Evolutionary conservation across 1,140 invertebrate species (phyloP).

Genomic region (Drosophila obscura): DNA sequence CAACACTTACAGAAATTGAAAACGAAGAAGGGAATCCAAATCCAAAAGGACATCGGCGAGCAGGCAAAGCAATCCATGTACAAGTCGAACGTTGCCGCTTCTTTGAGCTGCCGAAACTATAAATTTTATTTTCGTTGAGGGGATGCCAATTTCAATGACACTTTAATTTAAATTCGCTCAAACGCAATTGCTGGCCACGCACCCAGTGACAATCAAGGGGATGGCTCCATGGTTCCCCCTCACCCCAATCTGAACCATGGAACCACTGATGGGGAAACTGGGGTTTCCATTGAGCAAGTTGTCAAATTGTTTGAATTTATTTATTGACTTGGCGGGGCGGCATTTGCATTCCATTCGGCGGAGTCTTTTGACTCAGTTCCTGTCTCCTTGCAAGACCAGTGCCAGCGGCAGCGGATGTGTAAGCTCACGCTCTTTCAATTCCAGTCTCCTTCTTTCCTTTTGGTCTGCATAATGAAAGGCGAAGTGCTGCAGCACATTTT

Average conservation of each 20-base stretch:
- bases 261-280: constrained; percentile 32
- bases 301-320: constrained; percentile 83
- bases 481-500: constrained; percentile 40
- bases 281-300: constrained; percentile 70
- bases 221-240: neutral
- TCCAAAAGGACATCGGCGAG: constrained; percentile 18
- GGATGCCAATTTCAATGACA: constrained; percentile 79
- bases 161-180: constrained; percentile 83
- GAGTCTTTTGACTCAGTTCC: constrained; percentile 69
- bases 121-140: constrained; percentile 80
- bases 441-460: neutral
- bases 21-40: constrained; percentile 45
- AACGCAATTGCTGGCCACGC: constrained; percentile 78
- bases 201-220: constrained; percentile 65
- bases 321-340: constrained; percentile 72
- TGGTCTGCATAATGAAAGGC: constrained; percentile 62
- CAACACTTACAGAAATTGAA: constrained; percentile 76
- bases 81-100: too few species aligned
- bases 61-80: neutral
- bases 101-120: constrained; percentile 68
- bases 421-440: constrained; percentile 38
- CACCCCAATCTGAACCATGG: constrained; percentile 31
- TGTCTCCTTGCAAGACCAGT: constrained; percentile 15
- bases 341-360: constrained; percentile 73
- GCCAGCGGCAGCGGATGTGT: constrained; percentile 60